Evolutionary conservation across 2,797 vertebrate genomes (phyloP), one percentile per base, ranked within the genome.

Genomic region (Cyprinella venusta): DNA sequence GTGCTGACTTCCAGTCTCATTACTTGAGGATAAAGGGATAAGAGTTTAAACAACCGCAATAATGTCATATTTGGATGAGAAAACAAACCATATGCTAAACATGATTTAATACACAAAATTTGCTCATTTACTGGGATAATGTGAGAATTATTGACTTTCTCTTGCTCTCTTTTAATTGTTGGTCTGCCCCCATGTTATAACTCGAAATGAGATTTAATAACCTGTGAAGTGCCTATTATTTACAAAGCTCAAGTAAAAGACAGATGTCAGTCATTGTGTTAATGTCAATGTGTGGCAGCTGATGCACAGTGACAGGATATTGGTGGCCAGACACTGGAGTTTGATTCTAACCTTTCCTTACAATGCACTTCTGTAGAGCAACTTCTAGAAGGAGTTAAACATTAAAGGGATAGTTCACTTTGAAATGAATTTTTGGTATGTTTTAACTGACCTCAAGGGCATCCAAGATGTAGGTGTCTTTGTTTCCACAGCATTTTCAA

Each of bases 11-110:
- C 61, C 18, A 48, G 79, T 56, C 71, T 88, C 75, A 86, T 87
- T 87, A 86, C 63, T 69, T 36, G 8, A 36, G 80, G 81, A 87
- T 84, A 64, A 83, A 52, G 48, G 59, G 68, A 67, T 45, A 21
- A 19, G 54, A 69, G 65, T 45, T 63, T 69, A 80, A 85, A 86
- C 76, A 64, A 78, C 40, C 75, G 79, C 64, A 7, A 42, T 68
- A 67, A 48, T 81, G 84, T 82, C 54, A 82, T 12, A 83, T 80
- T 33, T 68, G 9, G 54, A 42, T 64, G 2, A 50, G 59, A 72
- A 76, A 68, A 54, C 42, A 67, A 9, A 19, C 26, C 6, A 65
- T 50, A 30, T 78, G 61, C 24, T 36, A 33, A 79, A 38, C 42
- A 54, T 67, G 12, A 38, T 67, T 30, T 52, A 56, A 77, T 64